Base-by-base conservation (phyloP, 2,113 vertebrate genomes). In the Sapayoa aenigma region DNA sequence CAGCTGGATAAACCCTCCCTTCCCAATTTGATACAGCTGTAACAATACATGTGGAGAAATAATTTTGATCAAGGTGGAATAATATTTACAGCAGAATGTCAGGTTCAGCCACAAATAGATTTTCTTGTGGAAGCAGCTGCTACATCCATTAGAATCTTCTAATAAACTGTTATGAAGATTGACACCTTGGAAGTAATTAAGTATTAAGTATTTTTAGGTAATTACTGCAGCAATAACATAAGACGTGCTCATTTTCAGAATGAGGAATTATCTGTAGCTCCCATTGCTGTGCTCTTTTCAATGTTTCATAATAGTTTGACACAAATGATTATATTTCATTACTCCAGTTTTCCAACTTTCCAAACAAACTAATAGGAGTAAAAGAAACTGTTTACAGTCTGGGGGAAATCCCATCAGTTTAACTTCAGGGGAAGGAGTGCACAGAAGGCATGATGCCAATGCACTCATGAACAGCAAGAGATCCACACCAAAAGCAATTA, bases 131-230 rank as follows among this genome's bases (percentile, higher is more conserved):
- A 87, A 97, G 94, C 96, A 98, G 96, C 97, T 98, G 97, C 42
- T 94, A 78, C 94, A 95, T 93, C 97, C 97, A 95, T 97, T 96
- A 97, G 91, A 96, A 93, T 97, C 94, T 96, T 95, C 96, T 97
- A 97, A 98, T 97, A 97, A 91, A 94, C 50, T 4, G 73, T 96
- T 98, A 98, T 97, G 96, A 98, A 98, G 97, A 98, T 93, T 98
- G 98, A 98, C 97, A 98, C 91, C 80, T 97, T 95, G 86, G 92
- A 98, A 98, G 94, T 97, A 98, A 98, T 98, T 98, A 98, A 97
- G 95, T 96, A 97, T 97, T 95, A 94, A 94, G 95, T 97, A 96
- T 98, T 98, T 98, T 96, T 97, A 97, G 96, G 94, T 96, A 98
- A 98, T 98, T 97, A 95, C 91, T 92, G 71, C 83, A 95, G 85